phyloP scores from a whole-genome alignment of 2,888 invertebrate species.

The Eumerus sabulonum region DNA sequence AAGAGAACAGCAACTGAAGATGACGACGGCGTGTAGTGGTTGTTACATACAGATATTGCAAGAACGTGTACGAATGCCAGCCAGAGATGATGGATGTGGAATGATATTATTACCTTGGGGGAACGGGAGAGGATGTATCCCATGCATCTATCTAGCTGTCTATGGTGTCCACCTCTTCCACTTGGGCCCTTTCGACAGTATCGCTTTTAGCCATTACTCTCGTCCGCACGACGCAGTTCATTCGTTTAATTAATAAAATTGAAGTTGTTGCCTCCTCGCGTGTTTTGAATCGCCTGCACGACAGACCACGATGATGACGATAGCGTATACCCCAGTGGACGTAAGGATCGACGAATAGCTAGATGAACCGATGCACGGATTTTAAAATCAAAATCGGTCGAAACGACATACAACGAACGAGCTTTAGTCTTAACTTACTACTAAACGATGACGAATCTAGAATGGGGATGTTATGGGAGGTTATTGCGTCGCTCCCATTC shows the following conservation, averaged over 20 bases:
- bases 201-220: not conserved
- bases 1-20: not conserved
- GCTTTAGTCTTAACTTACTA: conserved; percentile 59
- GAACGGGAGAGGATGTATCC: conserved; percentile 32
- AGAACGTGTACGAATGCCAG: not conserved
- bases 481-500: not conserved
- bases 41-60: conserved; percentile 31
- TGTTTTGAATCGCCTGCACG: not conserved
- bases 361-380: conserved; percentile 36
- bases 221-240: conserved; percentile 19
- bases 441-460: conserved; percentile 46
- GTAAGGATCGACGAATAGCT: too few relatives aligned
- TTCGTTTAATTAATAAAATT: conserved; percentile 62
- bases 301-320: conserved; percentile 28
- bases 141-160: not conserved
- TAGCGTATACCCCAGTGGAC: too few relatives aligned
- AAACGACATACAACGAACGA: not conserved
- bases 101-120: conserved; percentile 35
- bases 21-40: conserved; percentile 14
- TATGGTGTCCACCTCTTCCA: conserved; percentile 8
- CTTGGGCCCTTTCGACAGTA: conserved; percentile 32
- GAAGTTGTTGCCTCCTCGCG: conserved; percentile 52
- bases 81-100: conserved; percentile 19
- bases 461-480: not conserved
- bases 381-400: conserved; percentile 48